These are phyloP conservation scores for Elanoides forficatus DNA, from an alignment of 2,113 vertebrate genomes.

Conservation along the genomic window DNA sequence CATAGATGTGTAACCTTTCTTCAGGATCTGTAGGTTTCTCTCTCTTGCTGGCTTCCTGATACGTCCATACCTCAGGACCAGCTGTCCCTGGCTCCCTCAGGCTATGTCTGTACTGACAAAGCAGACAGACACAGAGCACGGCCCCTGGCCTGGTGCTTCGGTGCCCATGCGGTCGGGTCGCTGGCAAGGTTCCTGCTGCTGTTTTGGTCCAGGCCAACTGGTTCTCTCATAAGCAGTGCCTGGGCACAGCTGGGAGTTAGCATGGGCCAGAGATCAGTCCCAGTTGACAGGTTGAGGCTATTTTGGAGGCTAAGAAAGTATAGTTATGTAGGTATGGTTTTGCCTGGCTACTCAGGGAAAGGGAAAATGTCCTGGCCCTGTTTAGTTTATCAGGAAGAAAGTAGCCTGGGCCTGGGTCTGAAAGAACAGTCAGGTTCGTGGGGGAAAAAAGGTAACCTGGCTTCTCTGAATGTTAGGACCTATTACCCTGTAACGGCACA, in stretches of 20 bases:
- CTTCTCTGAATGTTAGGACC: not conserved
- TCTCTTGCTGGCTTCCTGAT: not conserved
- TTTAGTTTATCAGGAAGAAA: not conserved
- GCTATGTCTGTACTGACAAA: not conserved
- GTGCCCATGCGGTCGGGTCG: fast-evolving
- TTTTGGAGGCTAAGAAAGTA: not conserved
- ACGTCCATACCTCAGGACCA: not conserved
- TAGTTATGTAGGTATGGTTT: not conserved
- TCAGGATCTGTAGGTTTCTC: not conserved
- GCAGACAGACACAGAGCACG: not conserved
- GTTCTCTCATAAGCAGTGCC: not conserved
- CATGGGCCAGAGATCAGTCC: not conserved
- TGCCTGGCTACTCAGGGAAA: not conserved
- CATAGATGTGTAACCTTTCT: fast-evolving
- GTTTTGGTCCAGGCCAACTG: not conserved
- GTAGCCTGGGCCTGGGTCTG: not conserved
- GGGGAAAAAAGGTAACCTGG: not conserved
- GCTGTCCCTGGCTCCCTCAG: not conserved
- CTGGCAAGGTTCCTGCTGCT: not conserved
- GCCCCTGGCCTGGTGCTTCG: not conserved
- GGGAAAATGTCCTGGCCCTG: not conserved
- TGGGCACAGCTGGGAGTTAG: not conserved
- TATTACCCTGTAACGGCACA: not conserved
- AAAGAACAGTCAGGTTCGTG: not conserved
- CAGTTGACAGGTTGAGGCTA: not conserved